A percentile compares a stretch with the other conserved stretches of the same genome.
These are phyloP conservation scores for Cataglyphis rosenhaueri DNA, from an alignment of 2,888 invertebrate genomes.

Conservation along the genomic window DNA sequence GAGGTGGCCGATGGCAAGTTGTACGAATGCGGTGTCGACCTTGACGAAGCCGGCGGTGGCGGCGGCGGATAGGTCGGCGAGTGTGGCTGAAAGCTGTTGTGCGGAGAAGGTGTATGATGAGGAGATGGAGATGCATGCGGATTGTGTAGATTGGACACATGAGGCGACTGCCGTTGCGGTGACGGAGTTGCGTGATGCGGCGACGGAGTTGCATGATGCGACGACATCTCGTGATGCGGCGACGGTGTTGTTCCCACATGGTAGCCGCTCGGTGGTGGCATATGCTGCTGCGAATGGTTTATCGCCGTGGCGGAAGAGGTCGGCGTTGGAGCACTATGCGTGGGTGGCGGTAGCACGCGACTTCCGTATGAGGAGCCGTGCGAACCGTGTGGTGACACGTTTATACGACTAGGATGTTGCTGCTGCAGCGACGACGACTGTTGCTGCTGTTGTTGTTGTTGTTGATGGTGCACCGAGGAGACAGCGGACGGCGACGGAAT, in stretches of 20 bases:
- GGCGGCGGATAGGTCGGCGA: slow-evolving; percentile 85
- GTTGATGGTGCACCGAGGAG: slow-evolving; percentile 70
- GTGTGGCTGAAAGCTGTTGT: slow-evolving; percentile 86
- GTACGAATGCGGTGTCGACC: slow-evolving; percentile 86
- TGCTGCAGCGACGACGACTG: slow-evolving; percentile 58
- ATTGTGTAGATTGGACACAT: slow-evolving; percentile 77
- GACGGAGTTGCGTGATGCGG: slow-evolving; percentile 76
- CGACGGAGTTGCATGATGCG: slow-evolving; percentile 62
- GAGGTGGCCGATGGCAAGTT: slow-evolving; percentile 86
- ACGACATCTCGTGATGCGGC: slow-evolving; percentile 63
- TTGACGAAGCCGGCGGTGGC: slow-evolving; percentile 84
- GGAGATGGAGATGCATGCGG: slow-evolving; percentile 76
- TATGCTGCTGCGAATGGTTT: slow-evolving; percentile 70
- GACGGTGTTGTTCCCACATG: slow-evolving; percentile 65
- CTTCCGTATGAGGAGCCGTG: slow-evolving; percentile 67
- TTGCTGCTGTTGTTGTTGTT: slow-evolving; percentile 77
- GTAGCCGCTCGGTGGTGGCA: slow-evolving; percentile 76
- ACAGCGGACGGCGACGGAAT: slow-evolving; percentile 77
- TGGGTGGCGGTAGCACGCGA: slow-evolving; percentile 55
- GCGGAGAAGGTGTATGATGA: slow-evolving; percentile 79
- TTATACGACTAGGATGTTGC: slow-evolving; percentile 77
- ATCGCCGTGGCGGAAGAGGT: slow-evolving; percentile 56
- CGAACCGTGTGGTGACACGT: slow-evolving; percentile 69
- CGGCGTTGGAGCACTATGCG: slow-evolving; percentile 56
- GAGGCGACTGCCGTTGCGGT: slow-evolving; percentile 79